These are phyloP conservation scores for Drosophila nr. perissopoda DNA, from an alignment of 2,888 invertebrate genomes.

Conservation along the genomic window DNA sequence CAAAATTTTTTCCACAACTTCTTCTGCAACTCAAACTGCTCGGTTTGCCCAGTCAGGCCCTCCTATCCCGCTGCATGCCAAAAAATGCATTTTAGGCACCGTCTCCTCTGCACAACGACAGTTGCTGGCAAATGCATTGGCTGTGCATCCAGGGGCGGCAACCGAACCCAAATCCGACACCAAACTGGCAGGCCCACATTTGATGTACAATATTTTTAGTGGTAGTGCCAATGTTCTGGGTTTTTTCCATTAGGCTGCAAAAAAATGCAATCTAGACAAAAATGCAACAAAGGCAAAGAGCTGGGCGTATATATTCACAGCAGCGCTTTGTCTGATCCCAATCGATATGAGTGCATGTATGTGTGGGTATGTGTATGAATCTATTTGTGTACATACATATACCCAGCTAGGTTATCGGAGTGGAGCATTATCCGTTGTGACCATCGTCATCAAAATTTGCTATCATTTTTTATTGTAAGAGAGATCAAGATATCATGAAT, in stretches of 20 bases:
- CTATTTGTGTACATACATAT: conserved; percentile 24
- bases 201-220: conserved; percentile 67
- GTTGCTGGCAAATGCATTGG: conserved; percentile 47
- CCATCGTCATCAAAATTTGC: background rate
- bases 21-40: conserved; percentile 56
- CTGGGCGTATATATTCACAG: conserved; percentile 55
- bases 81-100: conserved; percentile 81
- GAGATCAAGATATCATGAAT: background rate
- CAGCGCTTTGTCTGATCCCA: conserved; percentile 55
- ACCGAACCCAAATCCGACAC: conserved; percentile 13
- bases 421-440: background rate
- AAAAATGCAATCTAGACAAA: conserved; percentile 82
- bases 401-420: conserved; percentile 4
- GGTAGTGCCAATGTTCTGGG: conserved; percentile 17
- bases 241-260: conserved; percentile 70
- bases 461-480: too few species aligned
- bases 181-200: conserved; percentile 44
- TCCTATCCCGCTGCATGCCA: conserved; percentile 43
- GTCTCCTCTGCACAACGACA: conserved; percentile 38
- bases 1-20: conserved; percentile 73
- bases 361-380: conserved; percentile 13
- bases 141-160: conserved; percentile 3
- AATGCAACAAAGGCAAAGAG: conserved; percentile 81
- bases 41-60: background rate
- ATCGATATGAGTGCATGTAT: conserved; percentile 30